Percentiles rank a stretch among this genome's conserved stretches.
These are phyloP conservation scores for Nomada fucata DNA, from an alignment of 2,888 invertebrate species.

Conservation along the genomic window DNA sequence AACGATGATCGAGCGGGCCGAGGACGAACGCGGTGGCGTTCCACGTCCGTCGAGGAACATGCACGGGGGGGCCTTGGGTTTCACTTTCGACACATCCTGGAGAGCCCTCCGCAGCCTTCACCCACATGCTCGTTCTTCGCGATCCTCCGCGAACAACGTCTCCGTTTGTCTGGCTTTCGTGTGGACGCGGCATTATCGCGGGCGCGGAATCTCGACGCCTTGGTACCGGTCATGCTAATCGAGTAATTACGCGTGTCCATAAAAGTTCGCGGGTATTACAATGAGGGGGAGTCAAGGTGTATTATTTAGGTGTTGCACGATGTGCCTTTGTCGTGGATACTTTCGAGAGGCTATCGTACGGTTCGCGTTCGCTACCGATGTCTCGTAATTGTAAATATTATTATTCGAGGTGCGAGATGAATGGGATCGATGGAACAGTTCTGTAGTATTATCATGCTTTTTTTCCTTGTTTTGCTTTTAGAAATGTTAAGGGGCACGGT, in stretches of 20 bases:
- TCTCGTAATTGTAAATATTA: too few relatives aligned
- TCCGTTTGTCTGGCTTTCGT: slow-evolving; percentile 52
- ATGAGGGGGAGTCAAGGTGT: slow-evolving; percentile 51
- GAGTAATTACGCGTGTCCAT: slow-evolving; percentile 63
- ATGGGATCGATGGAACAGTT: too few relatives aligned
- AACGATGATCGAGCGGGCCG: slow-evolving; percentile 59
- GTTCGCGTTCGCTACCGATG: background rate
- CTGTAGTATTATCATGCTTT: too few relatives aligned
- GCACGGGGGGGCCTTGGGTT: slow-evolving; percentile 77
- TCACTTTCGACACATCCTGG: slow-evolving; percentile 84
- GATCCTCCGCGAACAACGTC: slow-evolving; percentile 55
- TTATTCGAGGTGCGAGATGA: too few relatives aligned
- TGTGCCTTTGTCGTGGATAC: background rate
- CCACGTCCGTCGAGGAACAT: slow-evolving; percentile 27
- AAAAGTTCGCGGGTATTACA: slow-evolving; percentile 37
- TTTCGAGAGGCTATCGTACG: background rate
- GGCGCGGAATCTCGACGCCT: slow-evolving; percentile 75
- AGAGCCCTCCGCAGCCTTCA: slow-evolving; percentile 81
- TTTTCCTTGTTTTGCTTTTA: too few relatives aligned
- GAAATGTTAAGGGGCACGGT: too few relatives aligned
- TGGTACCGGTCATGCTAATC: slow-evolving; percentile 68
- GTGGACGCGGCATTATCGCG: slow-evolving; percentile 71
- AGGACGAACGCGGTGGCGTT: slow-evolving; percentile 52
- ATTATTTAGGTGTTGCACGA: background rate
- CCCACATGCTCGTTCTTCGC: slow-evolving; percentile 81